phyloP scores from a whole-genome alignment of 2,888 invertebrate genomes.

The Lissonota sp. region DNA sequence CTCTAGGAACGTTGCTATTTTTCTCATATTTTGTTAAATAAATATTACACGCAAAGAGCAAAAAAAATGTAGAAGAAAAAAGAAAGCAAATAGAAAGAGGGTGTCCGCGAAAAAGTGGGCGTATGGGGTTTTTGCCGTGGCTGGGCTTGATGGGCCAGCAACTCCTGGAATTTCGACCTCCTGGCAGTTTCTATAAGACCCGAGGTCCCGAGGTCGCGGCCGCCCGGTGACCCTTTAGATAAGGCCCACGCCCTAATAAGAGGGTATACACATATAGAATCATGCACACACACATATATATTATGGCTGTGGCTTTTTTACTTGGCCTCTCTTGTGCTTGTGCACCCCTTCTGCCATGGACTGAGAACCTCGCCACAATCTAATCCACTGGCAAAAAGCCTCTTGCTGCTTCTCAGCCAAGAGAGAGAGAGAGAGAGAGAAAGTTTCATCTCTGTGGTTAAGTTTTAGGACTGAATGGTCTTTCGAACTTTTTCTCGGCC shows the following conservation, averaged over 20 bases:
- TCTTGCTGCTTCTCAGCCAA: slow-evolving; percentile 22
- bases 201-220: slow-evolving; percentile 77
- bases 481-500: slow-evolving; percentile 35
- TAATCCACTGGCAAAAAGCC: slow-evolving; percentile 54
- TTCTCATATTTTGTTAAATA: no score
- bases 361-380: slow-evolving; percentile 59
- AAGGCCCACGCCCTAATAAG: slow-evolving; percentile 84
- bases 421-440: slow-evolving; percentile 38
- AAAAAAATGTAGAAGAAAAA: slow-evolving; percentile 19
- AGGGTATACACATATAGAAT: slow-evolving; percentile 75
- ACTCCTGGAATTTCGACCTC: slow-evolving; percentile 79
- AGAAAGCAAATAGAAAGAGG: slow-evolving; percentile 48
- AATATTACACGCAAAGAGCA: neutral
- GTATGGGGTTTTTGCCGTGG: slow-evolving; percentile 52
- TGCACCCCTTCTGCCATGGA: slow-evolving; percentile 29
- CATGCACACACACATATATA: slow-evolving; percentile 14
- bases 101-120: slow-evolving; percentile 60
- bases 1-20: no score
- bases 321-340: slow-evolving; percentile 49
- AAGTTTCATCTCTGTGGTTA: slow-evolving; percentile 76
- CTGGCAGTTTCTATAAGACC: slow-evolving; percentile 72
- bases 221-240: slow-evolving; percentile 82
- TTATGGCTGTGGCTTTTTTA: slow-evolving; percentile 22
- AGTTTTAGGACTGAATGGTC: slow-evolving; percentile 71
- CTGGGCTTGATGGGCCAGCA: slow-evolving; percentile 68